Conservation (phyloP, 2,888 invertebrate species). For the Vanessa cardui region DNA sequence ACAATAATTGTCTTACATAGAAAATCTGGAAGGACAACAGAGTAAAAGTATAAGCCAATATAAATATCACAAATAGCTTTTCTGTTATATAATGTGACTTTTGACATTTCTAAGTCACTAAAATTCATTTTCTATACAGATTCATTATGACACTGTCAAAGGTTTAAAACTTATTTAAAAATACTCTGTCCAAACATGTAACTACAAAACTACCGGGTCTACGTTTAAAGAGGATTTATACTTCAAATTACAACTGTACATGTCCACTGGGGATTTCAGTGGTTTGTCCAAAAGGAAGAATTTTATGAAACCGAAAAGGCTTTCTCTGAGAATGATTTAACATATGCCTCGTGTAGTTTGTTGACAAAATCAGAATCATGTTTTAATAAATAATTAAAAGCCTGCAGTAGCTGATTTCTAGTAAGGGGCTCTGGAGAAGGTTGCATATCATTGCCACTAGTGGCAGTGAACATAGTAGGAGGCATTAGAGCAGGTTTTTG, state of each 20-base stretch:
- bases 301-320: slow-evolving; percentile 78
- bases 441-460: slow-evolving; percentile 74
- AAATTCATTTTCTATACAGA: slow-evolving; percentile 76
- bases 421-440: slow-evolving; percentile 88
- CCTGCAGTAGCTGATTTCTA: slow-evolving; percentile 93
- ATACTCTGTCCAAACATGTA: slow-evolving; percentile 66
- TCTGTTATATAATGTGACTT: slow-evolving; percentile 59
- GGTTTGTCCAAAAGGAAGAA: slow-evolving; percentile 54
- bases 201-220: slow-evolving; percentile 44
- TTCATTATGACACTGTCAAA: slow-evolving; percentile 68
- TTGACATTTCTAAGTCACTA: slow-evolving; percentile 58
- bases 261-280: slow-evolving; percentile 58
- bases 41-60: slow-evolving; percentile 56
- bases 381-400: slow-evolving; percentile 92
- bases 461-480: slow-evolving; percentile 91
- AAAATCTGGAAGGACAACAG: slow-evolving; percentile 34
- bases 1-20: slow-evolving; percentile 22
- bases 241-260: slow-evolving; percentile 80
- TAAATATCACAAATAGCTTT: slow-evolving; percentile 75
- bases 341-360: slow-evolving; percentile 95
- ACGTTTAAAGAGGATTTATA: slow-evolving; percentile 67
- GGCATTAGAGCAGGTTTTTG: slow-evolving; percentile 91
- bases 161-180: slow-evolving; percentile 80
- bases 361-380: slow-evolving; percentile 94
- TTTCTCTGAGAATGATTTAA: slow-evolving; percentile 90